Evolutionary conservation across 2,888 invertebrate genomes (phyloP), one percentile per base, ranked within the genome.

Genomic region (Epirrhoe tristata): DNA sequence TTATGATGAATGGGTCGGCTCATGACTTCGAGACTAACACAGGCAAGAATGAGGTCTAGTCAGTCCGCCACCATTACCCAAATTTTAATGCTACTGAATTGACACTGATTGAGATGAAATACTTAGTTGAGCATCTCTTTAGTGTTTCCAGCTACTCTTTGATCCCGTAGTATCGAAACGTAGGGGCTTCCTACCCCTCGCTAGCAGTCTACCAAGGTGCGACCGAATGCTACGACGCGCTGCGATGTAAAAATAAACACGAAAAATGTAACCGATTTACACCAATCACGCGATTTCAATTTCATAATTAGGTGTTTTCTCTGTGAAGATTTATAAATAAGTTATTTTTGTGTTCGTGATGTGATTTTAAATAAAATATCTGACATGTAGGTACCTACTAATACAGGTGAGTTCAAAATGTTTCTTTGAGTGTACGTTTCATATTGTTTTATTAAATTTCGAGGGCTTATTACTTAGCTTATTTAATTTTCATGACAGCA

Each of bases 161-260:
- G 91, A 0, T 70, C 8, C 58, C 83, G 85, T 91, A 91, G 90
- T 91, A 89, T 82, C 70, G 82, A 82, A 88, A 83, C 79, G 84
- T 88, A 88, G 87, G 84, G 87, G 82, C 79, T 84, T 60, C 76
- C 82, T 80, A 86, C 89, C 90, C 90, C 88, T 82, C 86, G 46
- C 73, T 75, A 80, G 64, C 85, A 90, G 91, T 90, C 81, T 80
- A 77, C 73, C 77, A 77, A 77, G 80, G 81, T 77, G 82, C 82
- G 83, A 77, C 74, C 69, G 62, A 60, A 66, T 59, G 81, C 74
- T 69, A 69, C 69, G 69, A 79, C 84, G 83, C 81, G 72, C 72
- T 74, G 63, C 71, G 70, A 58, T 63, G 62, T 66, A 68, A 81
- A 81, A 78, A 86, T 80, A 84, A 88, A 86, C 82, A 87, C 89